A percentile compares a stretch with the other conserved stretches of the same genome.
These are phyloP conservation scores for Corvus moneduloides DNA, from an alignment of 2,113 vertebrate species.

Conservation along the genomic window DNA sequence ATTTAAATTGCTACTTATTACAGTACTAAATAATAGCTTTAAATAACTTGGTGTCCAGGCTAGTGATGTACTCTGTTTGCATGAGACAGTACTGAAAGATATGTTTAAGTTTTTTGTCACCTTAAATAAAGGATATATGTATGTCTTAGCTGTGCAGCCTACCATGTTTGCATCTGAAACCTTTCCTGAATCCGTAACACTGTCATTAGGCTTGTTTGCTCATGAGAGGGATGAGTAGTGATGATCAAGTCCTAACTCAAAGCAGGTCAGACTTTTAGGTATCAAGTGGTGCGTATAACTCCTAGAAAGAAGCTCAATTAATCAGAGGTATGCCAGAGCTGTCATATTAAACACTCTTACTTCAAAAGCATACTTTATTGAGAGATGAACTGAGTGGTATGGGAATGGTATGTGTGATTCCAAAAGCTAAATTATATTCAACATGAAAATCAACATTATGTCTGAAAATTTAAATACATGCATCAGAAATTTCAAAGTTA, in stretches of 20 bases:
- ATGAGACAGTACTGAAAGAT: slow-evolving; percentile 74
- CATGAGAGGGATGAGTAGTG: neutral
- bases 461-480: slow-evolving; percentile 41
- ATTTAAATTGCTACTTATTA: slow-evolving; percentile 84
- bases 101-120: slow-evolving; percentile 78
- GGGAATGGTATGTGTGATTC: neutral
- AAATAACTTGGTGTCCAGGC: slow-evolving; percentile 78
- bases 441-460: slow-evolving; percentile 21
- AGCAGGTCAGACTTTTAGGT: slow-evolving; percentile 9
- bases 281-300: neutral
- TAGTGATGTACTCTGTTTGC: slow-evolving; percentile 71
- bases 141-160: slow-evolving; percentile 41
- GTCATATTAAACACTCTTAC: neutral
- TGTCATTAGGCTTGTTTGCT: slow-evolving; percentile 57
- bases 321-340: neutral
- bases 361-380: slow-evolving; percentile 16
- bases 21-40: slow-evolving; percentile 81
- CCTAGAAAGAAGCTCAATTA: neutral
- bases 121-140: slow-evolving; percentile 74
- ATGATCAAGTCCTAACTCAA: slow-evolving; percentile 23
- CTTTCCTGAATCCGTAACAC: slow-evolving; percentile 43
- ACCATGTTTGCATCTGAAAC: slow-evolving; percentile 61
- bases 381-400: neutral
- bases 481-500: slow-evolving; percentile 6
- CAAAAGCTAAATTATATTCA: slow-evolving; percentile 26